These are phyloP conservation scores for Echiichthys vipera DNA, from an alignment of 2,797 vertebrate species.

Conservation along the genomic window DNA sequence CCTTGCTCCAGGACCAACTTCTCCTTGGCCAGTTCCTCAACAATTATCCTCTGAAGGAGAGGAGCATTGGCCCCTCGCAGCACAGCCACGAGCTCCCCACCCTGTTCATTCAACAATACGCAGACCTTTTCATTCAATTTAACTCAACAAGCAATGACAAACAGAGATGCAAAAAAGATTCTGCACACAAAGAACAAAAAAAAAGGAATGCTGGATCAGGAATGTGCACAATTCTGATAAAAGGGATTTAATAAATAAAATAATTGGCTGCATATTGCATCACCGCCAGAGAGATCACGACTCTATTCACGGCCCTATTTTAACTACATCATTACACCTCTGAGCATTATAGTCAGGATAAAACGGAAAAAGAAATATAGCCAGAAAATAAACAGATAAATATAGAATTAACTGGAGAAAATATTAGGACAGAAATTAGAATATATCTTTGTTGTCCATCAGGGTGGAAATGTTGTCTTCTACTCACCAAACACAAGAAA, in stretches of 20 bases:
- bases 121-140: not conserved
- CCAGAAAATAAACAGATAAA: not conserved
- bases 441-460: not conserved
- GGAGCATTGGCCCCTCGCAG: conserved; percentile 91
- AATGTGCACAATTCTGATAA: not conserved
- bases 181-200: not conserved
- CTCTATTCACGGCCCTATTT: not conserved
- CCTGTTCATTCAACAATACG: conserved; percentile 79
- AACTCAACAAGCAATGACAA: not conserved
- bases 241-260: not conserved
- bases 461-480: not conserved
- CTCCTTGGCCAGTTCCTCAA: conserved; percentile 88
- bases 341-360: not conserved
- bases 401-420: not conserved
- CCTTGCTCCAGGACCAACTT: conserved; percentile 84
- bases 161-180: no score
- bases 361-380: not conserved
- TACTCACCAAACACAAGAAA: not conserved
- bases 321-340: not conserved
- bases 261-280: not conserved
- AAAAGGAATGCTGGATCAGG: not conserved
- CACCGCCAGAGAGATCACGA: not conserved
- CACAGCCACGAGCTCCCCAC: conserved; percentile 89
- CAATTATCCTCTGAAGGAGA: conserved; percentile 90
- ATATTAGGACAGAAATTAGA: not conserved